Evolutionary conservation across 2,797 vertebrate genomes (phyloP), one percentile per base, ranked within the genome.

Genomic region (Parambassis ranga): DNA sequence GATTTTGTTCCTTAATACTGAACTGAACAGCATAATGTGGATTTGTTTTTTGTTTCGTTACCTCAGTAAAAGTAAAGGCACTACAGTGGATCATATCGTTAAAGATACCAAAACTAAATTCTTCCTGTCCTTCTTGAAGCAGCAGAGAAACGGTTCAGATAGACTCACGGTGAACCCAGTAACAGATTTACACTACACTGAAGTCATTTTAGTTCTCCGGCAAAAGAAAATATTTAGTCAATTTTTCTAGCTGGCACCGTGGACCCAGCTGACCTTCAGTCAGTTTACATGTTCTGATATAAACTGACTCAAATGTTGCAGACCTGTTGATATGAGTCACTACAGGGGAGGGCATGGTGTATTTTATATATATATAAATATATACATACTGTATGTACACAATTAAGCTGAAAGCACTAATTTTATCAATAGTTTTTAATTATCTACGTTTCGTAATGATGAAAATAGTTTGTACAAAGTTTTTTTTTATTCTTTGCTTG

Each of bases 391-490:
- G 87, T 94, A 92, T 94, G 92, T 92, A 95, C 91, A 93, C 92
- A 94, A 71, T 92, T 93, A 93, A 95, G 92, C 92, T 94, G 89
- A 94, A 96, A 96, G 95, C 96, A 98, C 96, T 95, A 95, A 95
- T 95, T 96, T 94, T 95, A 93, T 94, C 92, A 86, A 89, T 92
- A 93, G 93, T 92, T 94, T 91, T 92, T 94, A 79, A 84, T 81
- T 93, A 91, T 93, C 79, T 79, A 80, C 56, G 83, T 95, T 93
- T 94, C 91, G 89, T 93, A 90, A 94, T 90, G 87, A 89, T 94
- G 94, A 92, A 93, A 87, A 90, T 94, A 92, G 93, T 93, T 90
- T 96, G 95, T 97, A 96, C 93, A 96, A 93, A 94, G 92, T 51
- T 56, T 39, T 77, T 93, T 93, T 65, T 67, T 74, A 79, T 85